Percentiles rank a stretch among this genome's conserved stretches.
phyloP scores from a whole-genome alignment of 2,797 vertebrate genomes.

The Streptopelia turtur region DNA sequence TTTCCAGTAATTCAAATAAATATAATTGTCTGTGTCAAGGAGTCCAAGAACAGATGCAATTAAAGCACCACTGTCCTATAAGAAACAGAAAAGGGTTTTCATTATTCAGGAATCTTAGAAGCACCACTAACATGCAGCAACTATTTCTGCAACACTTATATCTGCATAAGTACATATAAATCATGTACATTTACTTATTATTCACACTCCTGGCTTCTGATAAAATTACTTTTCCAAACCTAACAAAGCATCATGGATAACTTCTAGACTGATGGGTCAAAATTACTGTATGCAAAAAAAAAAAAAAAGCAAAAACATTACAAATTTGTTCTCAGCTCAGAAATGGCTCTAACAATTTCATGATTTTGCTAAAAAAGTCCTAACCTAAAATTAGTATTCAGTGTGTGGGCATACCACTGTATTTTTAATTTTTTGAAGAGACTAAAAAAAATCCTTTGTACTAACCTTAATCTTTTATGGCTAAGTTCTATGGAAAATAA shows the following conservation, averaged over 20 bases:
- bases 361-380: slow-evolving; percentile 10
- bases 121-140: background rate
- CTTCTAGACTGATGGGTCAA: slow-evolving; percentile 22
- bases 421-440: slow-evolving; percentile 38
- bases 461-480: slow-evolving; percentile 6
- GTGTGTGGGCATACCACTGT: background rate
- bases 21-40: background rate
- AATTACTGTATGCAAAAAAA: background rate
- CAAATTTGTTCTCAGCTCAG: background rate
- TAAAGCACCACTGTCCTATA: background rate
- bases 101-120: background rate
- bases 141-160: background rate
- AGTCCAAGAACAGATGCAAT: background rate
- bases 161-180: background rate
- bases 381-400: slow-evolving; percentile 26
- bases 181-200: background rate
- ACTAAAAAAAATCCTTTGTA: background rate
- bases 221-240: slow-evolving; percentile 40
- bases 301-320: background rate
- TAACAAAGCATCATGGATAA: slow-evolving; percentile 48
- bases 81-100: background rate
- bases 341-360: slow-evolving; percentile 2
- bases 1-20: background rate
- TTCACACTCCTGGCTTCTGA: slow-evolving; percentile 41
- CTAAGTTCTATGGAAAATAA: background rate